Evolutionary conservation across 2,113 vertebrate species (phyloP).

Genomic region (Lasiurus borealis): DNA sequence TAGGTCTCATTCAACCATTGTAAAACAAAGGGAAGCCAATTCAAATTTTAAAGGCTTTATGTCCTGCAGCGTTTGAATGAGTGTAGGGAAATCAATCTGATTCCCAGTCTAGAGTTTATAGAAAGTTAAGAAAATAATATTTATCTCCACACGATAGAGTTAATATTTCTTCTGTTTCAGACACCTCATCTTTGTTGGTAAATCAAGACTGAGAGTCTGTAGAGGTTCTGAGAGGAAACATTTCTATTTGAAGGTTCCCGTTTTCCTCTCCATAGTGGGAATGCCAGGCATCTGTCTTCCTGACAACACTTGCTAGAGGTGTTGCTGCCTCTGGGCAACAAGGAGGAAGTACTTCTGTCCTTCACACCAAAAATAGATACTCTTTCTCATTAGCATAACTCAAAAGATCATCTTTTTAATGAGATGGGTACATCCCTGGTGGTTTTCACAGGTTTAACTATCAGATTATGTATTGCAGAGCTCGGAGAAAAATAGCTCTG

Average conservation of each 20-base stretch:
- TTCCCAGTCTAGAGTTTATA: background rate
- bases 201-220: background rate
- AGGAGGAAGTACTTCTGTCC: slow-evolving; percentile 63
- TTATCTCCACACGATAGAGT: background rate
- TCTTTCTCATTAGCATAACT: slow-evolving; percentile 64
- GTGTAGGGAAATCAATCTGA: background rate
- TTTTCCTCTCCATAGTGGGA: background rate
- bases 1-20: background rate
- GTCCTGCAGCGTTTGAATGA: background rate
- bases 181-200: slow-evolving; percentile 50
- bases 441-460: slow-evolving; percentile 62
- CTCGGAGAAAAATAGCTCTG: slow-evolving; percentile 18
- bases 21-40: slow-evolving; percentile 12
- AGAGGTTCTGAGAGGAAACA: background rate
- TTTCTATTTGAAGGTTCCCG: slow-evolving; percentile 25
- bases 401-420: slow-evolving; percentile 66
- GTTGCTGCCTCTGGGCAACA: slow-evolving; percentile 29
- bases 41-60: background rate
- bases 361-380: slow-evolving; percentile 68
- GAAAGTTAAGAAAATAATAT: background rate
- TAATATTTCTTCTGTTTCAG: slow-evolving; percentile 39
- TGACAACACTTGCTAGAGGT: slow-evolving; percentile 27
- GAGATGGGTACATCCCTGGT: slow-evolving; percentile 65
- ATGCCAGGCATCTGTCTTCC: background rate
- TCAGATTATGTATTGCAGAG: slow-evolving; percentile 65